Percentiles rank a stretch among this genome's conserved stretches.
phyloP scores from a whole-genome alignment of 1,140 invertebrate genomes.

The Aphaenogaster rudis region DNA sequence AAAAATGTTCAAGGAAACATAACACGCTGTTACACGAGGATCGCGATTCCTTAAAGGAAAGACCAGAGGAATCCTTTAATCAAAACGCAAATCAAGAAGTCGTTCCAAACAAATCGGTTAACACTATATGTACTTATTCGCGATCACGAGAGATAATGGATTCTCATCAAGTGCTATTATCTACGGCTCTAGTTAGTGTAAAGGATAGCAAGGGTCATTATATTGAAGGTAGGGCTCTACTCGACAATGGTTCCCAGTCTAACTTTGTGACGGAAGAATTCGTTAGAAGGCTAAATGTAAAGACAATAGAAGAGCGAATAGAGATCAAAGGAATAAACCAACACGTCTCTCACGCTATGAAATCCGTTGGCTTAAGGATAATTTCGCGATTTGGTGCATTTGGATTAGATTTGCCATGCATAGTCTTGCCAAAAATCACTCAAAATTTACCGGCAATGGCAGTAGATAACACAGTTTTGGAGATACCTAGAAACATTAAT shows the following conservation, averaged over 20 bases:
- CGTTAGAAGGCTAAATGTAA: not conserved
- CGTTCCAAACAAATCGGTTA: not conserved
- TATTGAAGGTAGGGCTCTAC: not conserved
- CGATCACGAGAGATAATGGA: not conserved
- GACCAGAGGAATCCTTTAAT: too few species aligned
- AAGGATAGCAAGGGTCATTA: not conserved
- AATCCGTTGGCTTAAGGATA: not conserved
- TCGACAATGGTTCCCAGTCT: not conserved
- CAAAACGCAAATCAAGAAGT: not conserved
- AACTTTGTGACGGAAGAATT: conserved; percentile 11
- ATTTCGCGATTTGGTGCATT: not conserved
- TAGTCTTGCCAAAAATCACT: not conserved
- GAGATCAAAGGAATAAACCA: not conserved
- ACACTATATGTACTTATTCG: not conserved
- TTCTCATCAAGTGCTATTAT: not conserved
- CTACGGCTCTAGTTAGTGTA: not conserved
- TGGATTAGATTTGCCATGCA: not conserved
- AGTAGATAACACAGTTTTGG: not conserved
- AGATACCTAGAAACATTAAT: not conserved
- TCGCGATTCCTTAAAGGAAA: not conserved
- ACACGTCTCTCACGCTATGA: not conserved
- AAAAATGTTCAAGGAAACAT: too few species aligned
- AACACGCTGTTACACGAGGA: not conserved
- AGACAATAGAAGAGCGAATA: not conserved
- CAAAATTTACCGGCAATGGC: not conserved